These are phyloP conservation scores for Amphibalanus amphitrite DNA, from an alignment of 1,140 invertebrate genomes.

Conservation along the genomic window DNA sequence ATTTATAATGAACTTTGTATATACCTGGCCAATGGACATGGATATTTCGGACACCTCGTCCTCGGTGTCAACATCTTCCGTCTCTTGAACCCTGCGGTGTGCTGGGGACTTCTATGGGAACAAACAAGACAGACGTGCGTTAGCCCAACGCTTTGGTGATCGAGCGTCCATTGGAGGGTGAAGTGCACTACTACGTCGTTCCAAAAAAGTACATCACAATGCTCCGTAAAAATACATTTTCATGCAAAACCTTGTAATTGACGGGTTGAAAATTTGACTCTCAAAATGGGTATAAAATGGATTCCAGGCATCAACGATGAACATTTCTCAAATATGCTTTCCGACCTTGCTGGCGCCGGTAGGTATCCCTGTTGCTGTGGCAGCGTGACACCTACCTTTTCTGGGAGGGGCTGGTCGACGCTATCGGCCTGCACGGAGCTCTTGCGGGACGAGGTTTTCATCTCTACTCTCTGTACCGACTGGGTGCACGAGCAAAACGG, in stretches of 20 bases:
- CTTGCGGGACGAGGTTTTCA: background rate
- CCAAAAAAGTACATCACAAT: too few species aligned
- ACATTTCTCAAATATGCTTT: too few species aligned
- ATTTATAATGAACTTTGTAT: background rate
- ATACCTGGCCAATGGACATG: background rate
- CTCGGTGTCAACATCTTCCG: background rate
- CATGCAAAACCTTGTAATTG: too few species aligned
- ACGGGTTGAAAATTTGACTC: too few species aligned
- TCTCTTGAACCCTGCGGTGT: background rate
- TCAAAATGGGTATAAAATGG: too few species aligned
- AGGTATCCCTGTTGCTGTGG: too few species aligned
- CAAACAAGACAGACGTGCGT: conserved; percentile 4
- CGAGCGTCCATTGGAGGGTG: too few species aligned
- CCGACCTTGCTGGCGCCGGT: too few species aligned
- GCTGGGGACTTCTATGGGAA: background rate
- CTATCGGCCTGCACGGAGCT: background rate
- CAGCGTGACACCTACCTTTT: background rate
- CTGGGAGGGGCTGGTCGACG: background rate
- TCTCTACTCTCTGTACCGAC: background rate
- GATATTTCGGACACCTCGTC: conserved; percentile 3
- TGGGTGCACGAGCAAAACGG: background rate
- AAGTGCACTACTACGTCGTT: too few species aligned
- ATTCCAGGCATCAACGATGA: too few species aligned
- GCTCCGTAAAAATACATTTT: too few species aligned
- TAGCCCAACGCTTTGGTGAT: background rate